Base-by-base conservation (phyloP, 2,888 invertebrate species). In the Brachyptera risi region DNA sequence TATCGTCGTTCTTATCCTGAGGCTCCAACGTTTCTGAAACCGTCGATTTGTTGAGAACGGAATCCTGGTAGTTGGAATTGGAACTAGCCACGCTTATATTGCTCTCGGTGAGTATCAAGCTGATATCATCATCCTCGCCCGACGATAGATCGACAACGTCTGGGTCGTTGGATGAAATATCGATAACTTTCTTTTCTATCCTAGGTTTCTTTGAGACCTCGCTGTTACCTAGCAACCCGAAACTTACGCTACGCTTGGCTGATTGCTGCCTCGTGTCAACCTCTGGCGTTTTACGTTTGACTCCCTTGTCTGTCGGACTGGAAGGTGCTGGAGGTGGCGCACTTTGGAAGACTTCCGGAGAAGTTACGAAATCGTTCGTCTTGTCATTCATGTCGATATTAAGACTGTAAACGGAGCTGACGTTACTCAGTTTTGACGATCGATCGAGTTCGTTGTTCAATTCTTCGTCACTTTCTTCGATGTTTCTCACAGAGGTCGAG, bases 51-150 rank as follows among this genome's bases (percentile, higher is more conserved):
- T 7, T 27, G 1, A 51, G 15, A 2, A 51, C 27, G 15, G 27
- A 26, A 5, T 51, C 50, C 31, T 51, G 50, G 27, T 51, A 51
- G 31, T 51, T 51, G 24, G 50, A 51, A 19, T 51, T 51, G 3
- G 50, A 51, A 19, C 50, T 51, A 31, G 31, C 17, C 3, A 51
- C 50, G 50, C 50, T 51, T 3, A 26, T 26, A 31, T 51, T 51
- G 17, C 26, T 26, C 31, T 27, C 50, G 27, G 11, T 17, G 11
- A n/a, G n/a, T n/a, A n/a, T 5, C 42, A 17, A 17, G 42, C 42
- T 21, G 42, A 42, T n/a, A n/a, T n/a, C 7, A 42, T 21, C 42
- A 11, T 42, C 50, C 3, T 51, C 50, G 31, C 31, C 50, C 31
- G 50, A 51, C 24, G 50, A 51, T 15, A 51, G 50, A 4, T 51